Evolutionary conservation across 2,113 vertebrate species (phyloP), one percentile per base, ranked within the genome.

Genomic region (Edolisoma coerulescens): DNA sequence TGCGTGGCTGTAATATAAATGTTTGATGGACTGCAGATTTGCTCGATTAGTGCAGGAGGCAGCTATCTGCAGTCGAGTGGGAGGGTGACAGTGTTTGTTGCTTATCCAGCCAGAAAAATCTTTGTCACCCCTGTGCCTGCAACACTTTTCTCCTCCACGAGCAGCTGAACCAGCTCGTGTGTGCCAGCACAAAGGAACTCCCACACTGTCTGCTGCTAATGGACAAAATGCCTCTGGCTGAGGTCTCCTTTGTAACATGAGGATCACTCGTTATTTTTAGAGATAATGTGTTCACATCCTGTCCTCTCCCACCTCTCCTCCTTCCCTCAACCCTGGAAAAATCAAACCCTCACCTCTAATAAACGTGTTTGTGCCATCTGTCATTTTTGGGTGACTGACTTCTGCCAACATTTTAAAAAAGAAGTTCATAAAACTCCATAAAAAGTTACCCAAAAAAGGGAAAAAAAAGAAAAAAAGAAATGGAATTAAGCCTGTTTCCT

Each of bases 201-300:
- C 45, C 69, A 75, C 28, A 0, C n/a, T 71, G 19, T 5, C 60
- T 61, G n/a, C 35, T 32, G 5, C 13, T 3, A 22, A 37, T 3
- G 22, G n/a, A 17, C 39, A 81, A 53, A 84, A 32, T 9, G 4
- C 7, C 26, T 50, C 12, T 57, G 67, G 27, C 42, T 63, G 11
- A 28, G 18, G 3, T 30, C 15, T 44, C 8, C 19, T 68, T 37
- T 53, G 18, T 20, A 22, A n/a, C 5, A 13, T 9, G 10, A 24
- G 42, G 7, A 19, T 41, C 21, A 33, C 30, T 21, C 1, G 1
- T 26, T 69, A 7, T 17, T 59, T 16, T 19, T 19, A 15, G 59
- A 70, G 24, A 7, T 21, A 17, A 17, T 3, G 4, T 15, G 11
- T 37, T 26, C 22, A 6, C 0, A 0, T 50, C 14, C 8, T 32